A percentile compares a stretch with the other conserved stretches of the same genome.
Evolutionary conservation across 2,113 vertebrate genomes (phyloP).

Genomic region (Lota lota): DNA sequence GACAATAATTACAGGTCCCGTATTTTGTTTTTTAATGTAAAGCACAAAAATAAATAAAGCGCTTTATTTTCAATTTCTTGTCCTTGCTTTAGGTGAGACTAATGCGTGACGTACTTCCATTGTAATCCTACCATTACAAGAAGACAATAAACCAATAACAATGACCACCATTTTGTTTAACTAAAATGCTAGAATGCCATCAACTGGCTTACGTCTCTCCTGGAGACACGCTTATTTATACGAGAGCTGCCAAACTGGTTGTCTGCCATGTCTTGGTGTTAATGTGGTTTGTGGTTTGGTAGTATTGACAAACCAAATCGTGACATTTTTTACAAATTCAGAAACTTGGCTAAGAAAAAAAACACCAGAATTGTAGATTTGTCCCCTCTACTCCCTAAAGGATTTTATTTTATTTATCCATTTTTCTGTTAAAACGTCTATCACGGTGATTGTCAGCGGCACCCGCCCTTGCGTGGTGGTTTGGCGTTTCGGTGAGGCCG

Average conservation of each 20-base stretch:
- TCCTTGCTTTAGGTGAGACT: no score
- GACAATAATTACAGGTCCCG: no score
- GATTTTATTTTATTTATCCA: neutral
- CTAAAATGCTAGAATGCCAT: neutral
- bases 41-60: no score
- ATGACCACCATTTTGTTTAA: neutral
- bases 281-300: neutral
- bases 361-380: neutral
- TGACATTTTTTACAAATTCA: neutral
- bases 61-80: no score
- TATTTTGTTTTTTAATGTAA: no score
- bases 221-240: neutral
- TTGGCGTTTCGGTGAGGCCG: conserved; percentile 27
- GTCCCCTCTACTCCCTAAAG: neutral
- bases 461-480: conserved; percentile 15
- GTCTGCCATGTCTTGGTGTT: neutral
- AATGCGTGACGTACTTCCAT: no score
- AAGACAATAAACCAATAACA: no score
- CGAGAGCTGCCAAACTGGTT: neutral
- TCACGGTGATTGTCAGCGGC: conserved; percentile 7
- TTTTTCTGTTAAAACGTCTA: conserved; percentile 12
- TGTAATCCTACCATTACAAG: no score
- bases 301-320: neutral
- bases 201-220: neutral
- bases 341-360: neutral